Evolutionary conservation across 2,888 invertebrate species (phyloP).

Genomic region (Platyscelio sp.): DNA sequence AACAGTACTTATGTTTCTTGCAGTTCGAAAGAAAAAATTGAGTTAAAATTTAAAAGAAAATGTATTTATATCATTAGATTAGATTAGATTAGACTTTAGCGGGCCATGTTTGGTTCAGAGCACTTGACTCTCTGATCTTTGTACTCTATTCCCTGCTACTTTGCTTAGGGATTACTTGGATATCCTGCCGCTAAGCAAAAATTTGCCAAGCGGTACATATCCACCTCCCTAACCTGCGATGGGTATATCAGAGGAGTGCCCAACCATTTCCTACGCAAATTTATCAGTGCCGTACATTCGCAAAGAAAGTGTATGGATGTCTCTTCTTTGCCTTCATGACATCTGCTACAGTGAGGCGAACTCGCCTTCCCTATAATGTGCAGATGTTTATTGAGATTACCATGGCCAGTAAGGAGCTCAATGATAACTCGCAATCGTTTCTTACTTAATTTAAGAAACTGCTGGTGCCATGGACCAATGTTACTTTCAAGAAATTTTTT

Average conservation of each 20-base stretch:
- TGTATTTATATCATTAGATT: too few species aligned
- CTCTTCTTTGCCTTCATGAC: conserved; percentile 18
- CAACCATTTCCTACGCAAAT: neutral
- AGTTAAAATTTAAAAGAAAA: too few species aligned
- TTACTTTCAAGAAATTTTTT: neutral
- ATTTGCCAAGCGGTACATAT: neutral
- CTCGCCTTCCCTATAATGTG: neutral
- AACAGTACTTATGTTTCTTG: too few species aligned
- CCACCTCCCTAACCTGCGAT: neutral
- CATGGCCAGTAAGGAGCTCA: neutral
- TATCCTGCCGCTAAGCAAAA: neutral
- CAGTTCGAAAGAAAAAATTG: too few species aligned
- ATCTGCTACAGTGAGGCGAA: neutral
- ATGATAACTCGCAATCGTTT: neutral
- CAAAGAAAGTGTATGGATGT: conserved; percentile 48
- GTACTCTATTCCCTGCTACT: conserved; percentile 9
- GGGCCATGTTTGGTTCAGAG: neutral
- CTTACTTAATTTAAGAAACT: neutral
- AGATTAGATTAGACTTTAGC: too few species aligned
- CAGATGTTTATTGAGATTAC: neutral
- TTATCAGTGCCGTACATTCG: conserved; percentile 36
- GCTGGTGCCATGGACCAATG: neutral
- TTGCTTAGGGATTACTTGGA: neutral
- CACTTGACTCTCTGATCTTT: neutral
- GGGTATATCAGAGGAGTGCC: neutral